Base-by-base conservation (phyloP, 2,888 invertebrate genomes). In the Apamea anceps region DNA sequence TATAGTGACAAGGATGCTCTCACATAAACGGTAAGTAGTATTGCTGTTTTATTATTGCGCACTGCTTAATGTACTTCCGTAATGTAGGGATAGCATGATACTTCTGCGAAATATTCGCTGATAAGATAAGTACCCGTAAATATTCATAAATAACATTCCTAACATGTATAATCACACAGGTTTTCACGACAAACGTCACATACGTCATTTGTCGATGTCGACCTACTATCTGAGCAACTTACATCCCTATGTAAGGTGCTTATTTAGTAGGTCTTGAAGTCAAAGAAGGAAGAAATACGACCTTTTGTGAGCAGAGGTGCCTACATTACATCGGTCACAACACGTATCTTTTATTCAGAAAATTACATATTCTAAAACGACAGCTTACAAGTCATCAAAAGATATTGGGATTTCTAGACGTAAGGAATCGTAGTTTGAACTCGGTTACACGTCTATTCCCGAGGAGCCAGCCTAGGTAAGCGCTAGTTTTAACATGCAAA, bases 1-100 rank as follows among this genome's bases (percentile, higher is more conserved):
- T 84, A 81, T 83, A 82, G 85, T 73, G 67, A 82, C 77, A 84
- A 87, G 68, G 80, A 84, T 82, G 88, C 57, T 63, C 66, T 66
- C 74, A 51, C 48, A 83, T 75, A 73, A 79, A 85, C 81, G 82
- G 60, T 57, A 48, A 21, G 79, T 78, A 32, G 80, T 77, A 42
- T 72, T 80, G 66, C 65, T 42, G 15, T 85, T 80, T 80, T 87
- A 81, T 82, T 82, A 75, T 75, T 84, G 57, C 84, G 37, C 57
- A 37, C 37, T 72, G 57, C 57, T 84, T 84, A 68, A 85, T 85
- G 45, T 54, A 62, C 87, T 87, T 84, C 74, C 79, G 21, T 87
- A 73, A 77, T 65, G 28, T 72, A 65, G 65, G 82, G 54, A 75
- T 63, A 75, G n/a, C 65, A 62, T 57, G n/a, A 48, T 71, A 60